Evolutionary conservation across 1,140 invertebrate species (phyloP).

Genomic region (Bilobella aurantiaca): DNA sequence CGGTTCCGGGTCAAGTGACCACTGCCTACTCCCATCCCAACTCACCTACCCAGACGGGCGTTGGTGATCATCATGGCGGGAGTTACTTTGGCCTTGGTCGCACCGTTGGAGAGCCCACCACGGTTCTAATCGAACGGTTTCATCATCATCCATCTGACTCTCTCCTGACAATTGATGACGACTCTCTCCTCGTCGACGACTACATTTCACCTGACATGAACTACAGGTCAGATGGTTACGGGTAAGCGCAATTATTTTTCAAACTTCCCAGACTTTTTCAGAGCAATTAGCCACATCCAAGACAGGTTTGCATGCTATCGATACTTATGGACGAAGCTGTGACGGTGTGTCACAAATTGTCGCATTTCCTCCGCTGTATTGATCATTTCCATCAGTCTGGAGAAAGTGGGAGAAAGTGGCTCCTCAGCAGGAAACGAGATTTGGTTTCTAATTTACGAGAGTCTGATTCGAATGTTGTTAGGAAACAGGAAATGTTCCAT

Average conservation of each 20-base stretch:
- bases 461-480: neutral
- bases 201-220: conserved; percentile 34
- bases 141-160: conserved; percentile 24
- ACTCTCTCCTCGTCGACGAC: conserved; percentile 30
- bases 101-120: conserved; percentile 16
- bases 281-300: too few species aligned
- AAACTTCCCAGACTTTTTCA: neutral
- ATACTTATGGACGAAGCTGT: neutral
- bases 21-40: conserved; percentile 30
- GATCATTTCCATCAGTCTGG: neutral
- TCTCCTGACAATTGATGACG: conserved; percentile 32
- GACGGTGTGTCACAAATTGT: neutral
- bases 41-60: conserved; percentile 26
- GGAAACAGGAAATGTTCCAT: conserved; percentile 9
- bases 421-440: neutral
- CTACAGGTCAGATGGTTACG: conserved; percentile 26
- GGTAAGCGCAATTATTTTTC: conserved; percentile 14
- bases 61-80: conserved; percentile 27
- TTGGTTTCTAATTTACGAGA: conserved; percentile 5
- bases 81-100: conserved; percentile 24
- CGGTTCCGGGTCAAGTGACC: conserved; percentile 29
- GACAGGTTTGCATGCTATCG: too few species aligned
- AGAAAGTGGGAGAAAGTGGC: neutral
- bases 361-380: neutral
- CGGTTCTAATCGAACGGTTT: conserved; percentile 25